These are phyloP conservation scores for Hydrotaea diabolus DNA, from an alignment of 2,888 invertebrate species.

Conservation along the genomic window DNA sequence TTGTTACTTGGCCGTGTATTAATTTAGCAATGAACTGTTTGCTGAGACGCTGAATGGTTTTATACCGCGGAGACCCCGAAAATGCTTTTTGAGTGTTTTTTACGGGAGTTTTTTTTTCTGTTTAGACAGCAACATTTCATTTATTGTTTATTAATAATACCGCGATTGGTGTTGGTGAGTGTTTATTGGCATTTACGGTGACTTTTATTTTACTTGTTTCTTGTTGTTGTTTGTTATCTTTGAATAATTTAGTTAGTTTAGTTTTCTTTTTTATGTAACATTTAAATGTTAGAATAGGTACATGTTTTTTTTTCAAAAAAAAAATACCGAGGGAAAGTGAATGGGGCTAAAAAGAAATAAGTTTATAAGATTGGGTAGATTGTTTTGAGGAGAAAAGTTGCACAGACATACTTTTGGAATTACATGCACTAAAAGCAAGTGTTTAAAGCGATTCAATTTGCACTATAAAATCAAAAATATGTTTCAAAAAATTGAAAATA, in stretches of 20 bases:
- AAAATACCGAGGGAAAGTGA: no score
- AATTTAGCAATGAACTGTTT: constrained; percentile 63
- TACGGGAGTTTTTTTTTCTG: constrained; percentile 57
- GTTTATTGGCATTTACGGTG: constrained; percentile 37
- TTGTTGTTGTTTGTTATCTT: constrained; percentile 18
- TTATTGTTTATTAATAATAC: constrained; percentile 22
- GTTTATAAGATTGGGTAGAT: no score
- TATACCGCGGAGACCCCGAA: constrained; percentile 56
- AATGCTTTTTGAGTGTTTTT: constrained; percentile 36
- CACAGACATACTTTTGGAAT: no score
- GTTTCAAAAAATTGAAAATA: no score
- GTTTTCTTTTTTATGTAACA: no score
- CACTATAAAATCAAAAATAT: no score
- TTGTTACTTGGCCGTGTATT: constrained; percentile 51
- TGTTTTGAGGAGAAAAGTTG: no score
- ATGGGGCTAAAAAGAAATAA: no score
- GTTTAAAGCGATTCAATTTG: no score
- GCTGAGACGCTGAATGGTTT: constrained; percentile 50
- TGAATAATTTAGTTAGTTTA: neutral
- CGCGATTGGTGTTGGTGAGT: constrained; percentile 24
- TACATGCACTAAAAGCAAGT: no score
- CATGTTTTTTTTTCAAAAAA: no score
- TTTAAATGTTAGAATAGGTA: no score
- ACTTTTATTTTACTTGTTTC: constrained; percentile 34
- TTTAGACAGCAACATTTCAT: constrained; percentile 11